phyloP scores from a whole-genome alignment of 2,888 invertebrate species.

The Ligdia adustata region DNA sequence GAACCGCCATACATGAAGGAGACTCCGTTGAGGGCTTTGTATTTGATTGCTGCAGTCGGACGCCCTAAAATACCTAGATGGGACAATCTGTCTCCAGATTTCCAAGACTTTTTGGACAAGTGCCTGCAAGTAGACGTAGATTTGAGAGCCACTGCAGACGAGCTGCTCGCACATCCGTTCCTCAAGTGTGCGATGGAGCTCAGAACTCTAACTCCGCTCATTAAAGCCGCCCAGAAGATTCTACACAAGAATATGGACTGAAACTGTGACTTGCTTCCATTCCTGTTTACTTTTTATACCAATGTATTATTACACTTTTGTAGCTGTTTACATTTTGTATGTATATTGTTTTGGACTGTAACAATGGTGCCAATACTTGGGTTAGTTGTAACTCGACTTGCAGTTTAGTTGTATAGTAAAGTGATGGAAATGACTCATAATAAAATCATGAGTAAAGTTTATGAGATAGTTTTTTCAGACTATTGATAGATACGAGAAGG shows the following conservation, averaged over 20 bases:
- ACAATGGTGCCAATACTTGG: constrained; percentile 52
- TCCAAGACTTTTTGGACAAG: constrained; percentile 93
- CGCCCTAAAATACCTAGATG: constrained; percentile 95
- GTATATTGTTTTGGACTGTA: constrained; percentile 43
- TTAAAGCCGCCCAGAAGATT: constrained; percentile 95
- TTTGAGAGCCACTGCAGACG: constrained; percentile 89
- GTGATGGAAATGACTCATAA: not conserved
- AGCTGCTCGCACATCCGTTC: constrained; percentile 92
- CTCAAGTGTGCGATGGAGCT: constrained; percentile 91
- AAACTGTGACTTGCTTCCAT: constrained; percentile 57
- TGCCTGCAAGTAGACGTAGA: constrained; percentile 95
- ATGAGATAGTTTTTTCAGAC: no score
- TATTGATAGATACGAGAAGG: no score
- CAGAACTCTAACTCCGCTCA: constrained; percentile 92
- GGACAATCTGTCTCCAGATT: constrained; percentile 89
- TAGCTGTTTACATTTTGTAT: constrained; percentile 61
- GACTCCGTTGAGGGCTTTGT: constrained; percentile 95
- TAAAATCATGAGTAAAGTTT: not conserved
- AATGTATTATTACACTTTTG: constrained; percentile 54
- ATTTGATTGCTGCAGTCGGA: constrained; percentile 97
- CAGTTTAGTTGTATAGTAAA: constrained; percentile 4
- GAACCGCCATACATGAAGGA: constrained; percentile 98
- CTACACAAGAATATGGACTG: constrained; percentile 85
- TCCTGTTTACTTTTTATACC: constrained; percentile 49
- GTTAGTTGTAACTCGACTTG: constrained; percentile 5